A percentile compares a stretch with the other conserved stretches of the same genome.
These are phyloP conservation scores for Drosophila austrosaltans DNA, from an alignment of 2,888 invertebrate genomes.

Conservation along the genomic window DNA sequence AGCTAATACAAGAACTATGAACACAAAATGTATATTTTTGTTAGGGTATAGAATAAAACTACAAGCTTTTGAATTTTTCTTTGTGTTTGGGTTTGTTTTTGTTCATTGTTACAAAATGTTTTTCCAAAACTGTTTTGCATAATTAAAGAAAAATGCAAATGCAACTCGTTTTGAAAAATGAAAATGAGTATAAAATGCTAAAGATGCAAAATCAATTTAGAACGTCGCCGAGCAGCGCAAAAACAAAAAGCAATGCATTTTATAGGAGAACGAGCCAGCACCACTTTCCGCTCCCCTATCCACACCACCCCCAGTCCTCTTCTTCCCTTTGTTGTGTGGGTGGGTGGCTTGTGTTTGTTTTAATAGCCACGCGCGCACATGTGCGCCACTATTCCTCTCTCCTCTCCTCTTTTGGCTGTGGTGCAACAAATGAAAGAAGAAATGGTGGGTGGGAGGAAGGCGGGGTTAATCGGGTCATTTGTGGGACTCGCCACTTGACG, in stretches of 20 bases:
- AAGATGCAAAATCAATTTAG: slow-evolving; percentile 44
- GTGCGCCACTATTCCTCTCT: slow-evolving; percentile 2
- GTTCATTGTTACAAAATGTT: slow-evolving; percentile 38
- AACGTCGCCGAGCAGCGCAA: neutral
- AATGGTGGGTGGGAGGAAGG: neutral
- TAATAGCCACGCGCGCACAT: slow-evolving; percentile 62
- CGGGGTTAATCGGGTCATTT: slow-evolving; percentile 18
- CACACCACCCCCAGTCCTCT: neutral
- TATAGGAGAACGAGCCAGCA: slow-evolving; percentile 10
- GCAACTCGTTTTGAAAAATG: slow-evolving; percentile 30
- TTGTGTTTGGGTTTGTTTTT: too few species aligned
- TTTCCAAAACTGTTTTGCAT: slow-evolving; percentile 50
- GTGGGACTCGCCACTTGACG: slow-evolving; percentile 3
- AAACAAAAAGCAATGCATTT: slow-evolving; percentile 34
- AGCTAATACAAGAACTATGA: too few species aligned
- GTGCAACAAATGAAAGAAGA: slow-evolving; percentile 1
- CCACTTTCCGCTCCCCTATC: neutral
- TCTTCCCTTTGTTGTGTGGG: slow-evolving; percentile 42
- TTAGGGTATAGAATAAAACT: neutral
- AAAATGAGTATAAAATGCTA: slow-evolving; percentile 56
- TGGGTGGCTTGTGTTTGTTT: slow-evolving; percentile 66
- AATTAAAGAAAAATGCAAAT: slow-evolving; percentile 42
- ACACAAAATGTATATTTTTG: too few species aligned
- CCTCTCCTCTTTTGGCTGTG: neutral
- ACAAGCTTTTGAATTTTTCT: neutral